Conservation (phyloP, 2,113 vertebrate species). For the Pristiophorus japonicus region DNA sequence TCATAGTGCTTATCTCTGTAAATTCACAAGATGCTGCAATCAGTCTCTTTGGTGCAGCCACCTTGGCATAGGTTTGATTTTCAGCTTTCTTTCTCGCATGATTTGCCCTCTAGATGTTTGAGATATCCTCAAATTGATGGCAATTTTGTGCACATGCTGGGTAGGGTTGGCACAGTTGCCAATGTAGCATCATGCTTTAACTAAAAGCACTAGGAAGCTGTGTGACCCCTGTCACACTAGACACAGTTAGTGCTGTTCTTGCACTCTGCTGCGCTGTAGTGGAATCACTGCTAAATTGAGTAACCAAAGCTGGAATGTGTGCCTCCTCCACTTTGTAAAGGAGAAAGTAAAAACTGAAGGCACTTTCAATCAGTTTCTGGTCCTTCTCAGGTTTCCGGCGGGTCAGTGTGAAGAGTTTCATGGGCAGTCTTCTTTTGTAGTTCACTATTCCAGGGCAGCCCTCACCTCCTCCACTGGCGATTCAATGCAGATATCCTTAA, state of each 20-base stretch:
- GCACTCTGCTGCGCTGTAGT: not conserved
- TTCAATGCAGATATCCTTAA: not conserved
- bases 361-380: not conserved
- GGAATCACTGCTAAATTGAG: not conserved
- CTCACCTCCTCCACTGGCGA: not conserved
- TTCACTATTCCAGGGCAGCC: not conserved
- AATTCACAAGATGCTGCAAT: not conserved
- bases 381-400: not conserved
- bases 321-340: not conserved
- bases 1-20: not conserved
- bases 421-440: not conserved
- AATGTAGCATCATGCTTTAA: not conserved
- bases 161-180: not conserved
- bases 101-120: not conserved
- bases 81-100: not conserved
- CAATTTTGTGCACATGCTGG: not conserved
- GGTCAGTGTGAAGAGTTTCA: not conserved
- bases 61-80: not conserved
- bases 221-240: not conserved
- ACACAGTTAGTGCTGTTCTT: not conserved
- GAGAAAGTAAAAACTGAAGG: not conserved
- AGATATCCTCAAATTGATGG: not conserved
- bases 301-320: not conserved
- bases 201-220: not conserved
- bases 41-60: not conserved